phyloP scores from a whole-genome alignment of 2,888 invertebrate species.

The Drosophila histrio region DNA sequence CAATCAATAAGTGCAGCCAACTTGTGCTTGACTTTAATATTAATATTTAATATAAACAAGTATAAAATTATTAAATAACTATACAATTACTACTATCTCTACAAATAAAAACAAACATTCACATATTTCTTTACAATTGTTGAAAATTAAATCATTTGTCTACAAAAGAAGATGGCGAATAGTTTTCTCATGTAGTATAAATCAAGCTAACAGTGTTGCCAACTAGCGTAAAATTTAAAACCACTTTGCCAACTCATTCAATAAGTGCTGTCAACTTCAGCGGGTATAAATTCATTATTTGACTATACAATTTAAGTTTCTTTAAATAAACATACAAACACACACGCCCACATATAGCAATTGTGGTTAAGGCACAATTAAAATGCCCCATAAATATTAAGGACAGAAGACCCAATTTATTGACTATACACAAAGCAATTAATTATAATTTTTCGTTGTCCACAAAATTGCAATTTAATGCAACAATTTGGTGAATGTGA shows the following conservation, averaged over 20 bases:
- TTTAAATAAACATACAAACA: neutral
- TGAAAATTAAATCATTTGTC: too few relatives aligned
- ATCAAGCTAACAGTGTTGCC: neutral
- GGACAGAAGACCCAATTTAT: conserved; percentile 18
- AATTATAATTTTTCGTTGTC: conserved; percentile 32
- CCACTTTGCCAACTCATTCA: neutral
- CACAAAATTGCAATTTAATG: conserved; percentile 14
- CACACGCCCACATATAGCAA: neutral
- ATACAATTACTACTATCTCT: neutral
- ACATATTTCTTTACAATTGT: too few relatives aligned
- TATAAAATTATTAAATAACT: neutral
- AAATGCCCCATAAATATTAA: conserved; percentile 34
- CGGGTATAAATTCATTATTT: too few relatives aligned
- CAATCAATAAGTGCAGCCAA: neutral
- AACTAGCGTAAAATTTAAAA: neutral
- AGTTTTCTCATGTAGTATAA: neutral
- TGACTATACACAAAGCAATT: conserved; percentile 46
- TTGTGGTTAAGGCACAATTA: conserved; percentile 23
- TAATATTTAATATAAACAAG: neutral
- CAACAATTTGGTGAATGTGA: conserved; percentile 21
- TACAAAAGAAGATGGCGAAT: too few relatives aligned
- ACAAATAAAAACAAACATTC: too few relatives aligned
- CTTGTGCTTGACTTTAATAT: neutral
- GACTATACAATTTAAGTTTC: too few relatives aligned
- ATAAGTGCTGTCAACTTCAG: neutral